These are phyloP conservation scores for Xyrauchen texanus DNA, from an alignment of 2,113 vertebrate genomes.

Conservation along the genomic window DNA sequence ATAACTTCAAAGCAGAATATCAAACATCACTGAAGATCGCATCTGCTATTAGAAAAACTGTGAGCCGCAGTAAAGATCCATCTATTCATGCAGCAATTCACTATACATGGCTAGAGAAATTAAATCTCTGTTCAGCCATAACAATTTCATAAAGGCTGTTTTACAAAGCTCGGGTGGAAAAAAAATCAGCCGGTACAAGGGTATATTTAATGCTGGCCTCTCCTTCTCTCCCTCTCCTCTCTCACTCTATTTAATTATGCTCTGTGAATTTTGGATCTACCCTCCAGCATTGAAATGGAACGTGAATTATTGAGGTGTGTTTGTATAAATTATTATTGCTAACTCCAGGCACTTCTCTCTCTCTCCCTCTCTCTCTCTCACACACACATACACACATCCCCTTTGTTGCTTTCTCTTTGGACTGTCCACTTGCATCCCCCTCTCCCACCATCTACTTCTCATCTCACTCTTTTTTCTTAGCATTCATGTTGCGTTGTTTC, in stretches of 20 bases:
- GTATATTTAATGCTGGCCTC: conserved; percentile 71
- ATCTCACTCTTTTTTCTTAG: conserved; percentile 22
- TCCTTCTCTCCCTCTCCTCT: conserved; percentile 63
- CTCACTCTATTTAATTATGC: conserved; percentile 84
- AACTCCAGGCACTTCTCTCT: conserved; percentile 81
- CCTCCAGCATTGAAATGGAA: conserved; percentile 84
- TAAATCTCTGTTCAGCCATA: conserved; percentile 64
- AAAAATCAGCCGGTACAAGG: conserved; percentile 67
- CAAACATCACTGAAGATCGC: conserved; percentile 35
- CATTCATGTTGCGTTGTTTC: conserved; percentile 62
- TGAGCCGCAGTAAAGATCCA: conserved; percentile 33
- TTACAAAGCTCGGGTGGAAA: conserved; percentile 74
- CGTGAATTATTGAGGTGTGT: conserved; percentile 86
- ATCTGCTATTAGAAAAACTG: conserved; percentile 26
- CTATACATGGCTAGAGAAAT: conserved; percentile 47
- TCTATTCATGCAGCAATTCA: conserved; percentile 30
- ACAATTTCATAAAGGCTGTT: conserved; percentile 73
- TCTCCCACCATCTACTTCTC: conserved; percentile 16
- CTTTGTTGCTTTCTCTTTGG: conserved; percentile 66
- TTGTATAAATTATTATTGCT: conserved; percentile 87
- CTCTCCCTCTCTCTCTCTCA: not conserved
- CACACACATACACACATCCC: conserved; percentile 48
- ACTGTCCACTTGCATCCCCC: conserved; percentile 64
- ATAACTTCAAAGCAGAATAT: conserved; percentile 39
- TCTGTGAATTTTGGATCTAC: conserved; percentile 86